Conservation (phyloP, 2,888 invertebrate species). For the Petrolisthes cinctipes region DNA sequence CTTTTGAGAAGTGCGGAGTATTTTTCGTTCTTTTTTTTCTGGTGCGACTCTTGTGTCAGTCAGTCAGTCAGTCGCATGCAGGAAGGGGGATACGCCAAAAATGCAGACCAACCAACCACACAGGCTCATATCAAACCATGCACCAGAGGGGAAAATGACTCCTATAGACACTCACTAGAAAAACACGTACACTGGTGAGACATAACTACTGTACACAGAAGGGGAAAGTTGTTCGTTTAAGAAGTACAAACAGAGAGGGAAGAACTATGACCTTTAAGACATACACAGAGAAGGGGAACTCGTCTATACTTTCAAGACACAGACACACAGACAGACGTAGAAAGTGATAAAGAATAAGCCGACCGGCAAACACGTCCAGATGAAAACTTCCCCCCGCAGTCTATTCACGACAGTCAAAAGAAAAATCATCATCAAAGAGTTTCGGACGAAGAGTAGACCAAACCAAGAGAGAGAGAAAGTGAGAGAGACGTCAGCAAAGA, state of each 20-base stretch:
- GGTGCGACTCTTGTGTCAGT: too few relatives aligned
- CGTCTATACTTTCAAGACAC: background rate
- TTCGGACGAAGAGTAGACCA: conserved; percentile 28
- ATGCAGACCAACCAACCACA: too few relatives aligned
- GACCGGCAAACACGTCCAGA: conserved; percentile 24
- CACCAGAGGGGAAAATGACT: too few relatives aligned
- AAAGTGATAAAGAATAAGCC: background rate
- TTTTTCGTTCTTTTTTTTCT: too few relatives aligned
- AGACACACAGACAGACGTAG: conserved; percentile 10
- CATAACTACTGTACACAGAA: too few relatives aligned
- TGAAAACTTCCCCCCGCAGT: conserved; percentile 38
- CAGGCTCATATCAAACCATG: too few relatives aligned
- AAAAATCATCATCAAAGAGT: conserved; percentile 47
- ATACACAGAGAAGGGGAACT: background rate
- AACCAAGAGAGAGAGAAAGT: conserved; percentile 5
- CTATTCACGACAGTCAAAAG: conserved; percentile 45
- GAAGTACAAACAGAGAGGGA: too few relatives aligned
- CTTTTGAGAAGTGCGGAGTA: background rate
- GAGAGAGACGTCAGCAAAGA: conserved; percentile 33
- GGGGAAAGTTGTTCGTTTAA: too few relatives aligned
- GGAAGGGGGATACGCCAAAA: too few relatives aligned
- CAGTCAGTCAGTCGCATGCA: too few relatives aligned
- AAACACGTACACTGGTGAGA: too few relatives aligned
- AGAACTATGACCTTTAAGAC: background rate
- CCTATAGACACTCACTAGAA: too few relatives aligned